Conservation (phyloP, 2,797 vertebrate species). For the Poeciliopsis infans region DNA sequence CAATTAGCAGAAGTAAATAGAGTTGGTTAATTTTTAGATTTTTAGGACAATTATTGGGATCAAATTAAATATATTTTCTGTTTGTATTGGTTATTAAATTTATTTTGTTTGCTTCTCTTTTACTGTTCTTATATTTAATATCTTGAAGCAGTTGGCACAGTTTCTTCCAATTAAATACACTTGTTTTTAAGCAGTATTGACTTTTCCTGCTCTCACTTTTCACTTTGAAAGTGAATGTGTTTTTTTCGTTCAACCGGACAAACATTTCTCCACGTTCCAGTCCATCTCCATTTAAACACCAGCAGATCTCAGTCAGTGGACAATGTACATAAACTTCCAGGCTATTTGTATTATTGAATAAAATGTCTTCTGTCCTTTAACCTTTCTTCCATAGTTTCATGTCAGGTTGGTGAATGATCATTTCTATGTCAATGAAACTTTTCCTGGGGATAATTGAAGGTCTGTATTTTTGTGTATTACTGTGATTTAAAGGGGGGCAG, state of each 20-base stretch:
- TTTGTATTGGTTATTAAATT: too few species aligned
- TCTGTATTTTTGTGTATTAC: not conserved
- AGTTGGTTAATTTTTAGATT: not conserved
- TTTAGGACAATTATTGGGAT: not conserved
- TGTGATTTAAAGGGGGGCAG: not conserved
- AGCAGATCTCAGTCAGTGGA: not conserved
- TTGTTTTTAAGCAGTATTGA: not conserved
- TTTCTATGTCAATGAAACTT: not conserved
- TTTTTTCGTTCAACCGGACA: not conserved
- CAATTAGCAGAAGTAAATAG: not conserved
- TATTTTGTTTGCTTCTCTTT: too few species aligned
- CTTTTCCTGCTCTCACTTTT: not conserved
- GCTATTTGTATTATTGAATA: not conserved
- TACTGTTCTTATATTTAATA: too few species aligned
- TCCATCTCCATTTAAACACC: not conserved
- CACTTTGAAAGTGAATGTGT: not conserved
- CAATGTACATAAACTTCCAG: not conserved
- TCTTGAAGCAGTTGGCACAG: too few species aligned
- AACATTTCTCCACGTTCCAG: not conserved
- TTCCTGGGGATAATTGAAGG: not conserved
- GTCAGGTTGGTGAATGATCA: not conserved
- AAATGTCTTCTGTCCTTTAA: not conserved
- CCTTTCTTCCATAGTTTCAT: not conserved
- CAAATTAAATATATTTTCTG: not conserved
- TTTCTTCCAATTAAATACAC: too few species aligned